Conservation (phyloP, 2,797 vertebrate genomes). For the Acrossocheilus fasciatus region DNA sequence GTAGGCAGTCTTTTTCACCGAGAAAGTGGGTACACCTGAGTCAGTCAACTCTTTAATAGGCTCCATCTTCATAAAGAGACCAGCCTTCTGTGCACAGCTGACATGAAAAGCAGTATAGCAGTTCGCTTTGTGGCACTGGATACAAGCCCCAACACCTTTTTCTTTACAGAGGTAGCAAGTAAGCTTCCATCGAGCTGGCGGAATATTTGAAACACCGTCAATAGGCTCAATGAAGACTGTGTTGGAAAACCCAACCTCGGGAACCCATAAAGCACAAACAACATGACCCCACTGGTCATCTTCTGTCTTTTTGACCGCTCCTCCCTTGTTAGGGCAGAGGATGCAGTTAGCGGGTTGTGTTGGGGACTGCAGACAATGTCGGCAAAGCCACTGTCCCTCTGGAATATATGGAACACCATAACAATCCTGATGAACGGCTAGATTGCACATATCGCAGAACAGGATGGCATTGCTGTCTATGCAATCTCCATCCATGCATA, state of each 20-base stretch:
- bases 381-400: conserved; percentile 97
- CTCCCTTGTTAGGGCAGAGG: conserved; percentile 95
- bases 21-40: conserved; percentile 85
- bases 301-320: conserved; percentile 96
- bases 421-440: conserved; percentile 98
- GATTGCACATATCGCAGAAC: conserved; percentile 94
- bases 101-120: conserved; percentile 99
- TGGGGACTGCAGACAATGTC: conserved; percentile 93
- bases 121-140: conserved; percentile 99
- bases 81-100: conserved; percentile 93
- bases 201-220: conserved; percentile 93
- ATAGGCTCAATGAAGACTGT: conserved; percentile 98
- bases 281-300: conserved; percentile 97
- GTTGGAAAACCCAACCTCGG: conserved; percentile 97
- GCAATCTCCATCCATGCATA: conserved; percentile 96
- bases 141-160: conserved; percentile 95
- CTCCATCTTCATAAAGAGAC: conserved; percentile 98
- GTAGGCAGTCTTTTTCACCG: conserved; percentile 96
- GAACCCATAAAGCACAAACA: conserved; percentile 97
- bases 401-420: conserved; percentile 98
- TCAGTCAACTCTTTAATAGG: conserved; percentile 90
- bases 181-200: conserved; percentile 96
- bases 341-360: conserved; percentile 88
- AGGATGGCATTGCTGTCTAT: conserved; percentile 96
- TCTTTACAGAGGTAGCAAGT: conserved; percentile 99